Percentiles rank a stretch among this genome's conserved stretches.
Evolutionary conservation across 2,888 invertebrate genomes (phyloP).

Genomic region (Rhingia campestris): DNA sequence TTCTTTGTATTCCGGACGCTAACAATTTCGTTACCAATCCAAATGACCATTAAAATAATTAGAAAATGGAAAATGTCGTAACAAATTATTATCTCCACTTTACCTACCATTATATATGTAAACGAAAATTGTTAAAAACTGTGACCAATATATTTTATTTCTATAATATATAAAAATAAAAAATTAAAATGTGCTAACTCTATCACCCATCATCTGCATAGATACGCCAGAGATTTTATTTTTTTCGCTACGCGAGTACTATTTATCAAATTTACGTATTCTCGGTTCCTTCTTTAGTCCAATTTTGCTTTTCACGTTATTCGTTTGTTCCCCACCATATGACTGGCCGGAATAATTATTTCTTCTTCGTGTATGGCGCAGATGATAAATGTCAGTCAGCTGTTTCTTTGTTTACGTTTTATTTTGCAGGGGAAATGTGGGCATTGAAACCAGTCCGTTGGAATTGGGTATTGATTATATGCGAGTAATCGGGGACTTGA

Average conservation of each 20-base stretch:
- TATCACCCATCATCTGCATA: too few species aligned
- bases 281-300: constrained; percentile 32
- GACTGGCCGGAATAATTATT: constrained; percentile 46
- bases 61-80: background rate
- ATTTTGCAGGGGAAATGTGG: constrained; percentile 63
- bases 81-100: background rate
- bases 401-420: constrained; percentile 73
- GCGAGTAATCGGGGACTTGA: constrained; percentile 40
- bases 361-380: constrained; percentile 15
- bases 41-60: too few species aligned
- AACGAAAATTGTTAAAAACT: too few species aligned
- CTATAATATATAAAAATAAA: background rate
- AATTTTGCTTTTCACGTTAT: constrained; percentile 28
- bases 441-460: constrained; percentile 27
- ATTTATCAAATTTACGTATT: constrained; percentile 47
- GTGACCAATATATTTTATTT: background rate
- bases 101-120: too few species aligned
- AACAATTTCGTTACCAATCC: too few species aligned
- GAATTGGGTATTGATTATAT: constrained; percentile 26
- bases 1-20: background rate
- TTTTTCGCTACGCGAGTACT: constrained; percentile 19
- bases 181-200: too few species aligned
- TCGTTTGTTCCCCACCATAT: constrained; percentile 60
- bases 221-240: too few species aligned
- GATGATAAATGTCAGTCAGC: constrained; percentile 62